Conservation (phyloP, 2,888 invertebrate species). For the Fragum sueziense region DNA sequence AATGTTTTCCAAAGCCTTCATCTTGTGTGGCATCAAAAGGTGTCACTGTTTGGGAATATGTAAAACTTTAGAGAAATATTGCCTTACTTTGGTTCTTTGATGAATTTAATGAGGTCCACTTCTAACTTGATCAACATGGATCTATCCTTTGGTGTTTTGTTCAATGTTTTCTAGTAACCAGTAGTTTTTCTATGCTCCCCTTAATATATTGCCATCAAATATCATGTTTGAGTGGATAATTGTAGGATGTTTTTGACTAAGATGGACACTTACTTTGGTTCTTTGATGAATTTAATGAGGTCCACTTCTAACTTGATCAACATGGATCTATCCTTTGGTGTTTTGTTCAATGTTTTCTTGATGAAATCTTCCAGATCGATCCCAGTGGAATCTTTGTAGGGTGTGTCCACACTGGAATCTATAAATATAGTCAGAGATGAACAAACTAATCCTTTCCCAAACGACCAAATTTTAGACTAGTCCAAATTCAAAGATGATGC, state of each 20-base stretch:
- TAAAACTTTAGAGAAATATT: too few relatives aligned
- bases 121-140: constrained; percentile 93
- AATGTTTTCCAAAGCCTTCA: too few relatives aligned
- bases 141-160: constrained; percentile 94
- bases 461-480: too few relatives aligned
- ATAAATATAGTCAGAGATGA: too few relatives aligned
- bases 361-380: constrained; percentile 94
- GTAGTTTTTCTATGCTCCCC: too few relatives aligned
- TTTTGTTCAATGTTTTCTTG: constrained; percentile 94
- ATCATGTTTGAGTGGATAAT: too few relatives aligned
- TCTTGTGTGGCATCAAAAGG: too few relatives aligned
- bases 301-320: constrained; percentile 94
- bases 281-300: constrained; percentile 91
- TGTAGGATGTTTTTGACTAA: too few relatives aligned
- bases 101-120: constrained; percentile 91
- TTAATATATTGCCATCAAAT: too few relatives aligned
- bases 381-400: constrained; percentile 87
- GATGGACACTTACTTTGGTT: constrained; percentile 89
- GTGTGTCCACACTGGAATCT: constrained; percentile 90
- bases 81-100: constrained; percentile 90
- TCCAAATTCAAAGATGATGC: too few relatives aligned
- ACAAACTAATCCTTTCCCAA: too few relatives aligned
- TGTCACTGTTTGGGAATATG: too few relatives aligned
- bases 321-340: constrained; percentile 92
- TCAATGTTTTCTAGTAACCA: constrained; percentile 93